Conservation (phyloP, 2,113 vertebrate species). For the Peromyscus californicus region DNA sequence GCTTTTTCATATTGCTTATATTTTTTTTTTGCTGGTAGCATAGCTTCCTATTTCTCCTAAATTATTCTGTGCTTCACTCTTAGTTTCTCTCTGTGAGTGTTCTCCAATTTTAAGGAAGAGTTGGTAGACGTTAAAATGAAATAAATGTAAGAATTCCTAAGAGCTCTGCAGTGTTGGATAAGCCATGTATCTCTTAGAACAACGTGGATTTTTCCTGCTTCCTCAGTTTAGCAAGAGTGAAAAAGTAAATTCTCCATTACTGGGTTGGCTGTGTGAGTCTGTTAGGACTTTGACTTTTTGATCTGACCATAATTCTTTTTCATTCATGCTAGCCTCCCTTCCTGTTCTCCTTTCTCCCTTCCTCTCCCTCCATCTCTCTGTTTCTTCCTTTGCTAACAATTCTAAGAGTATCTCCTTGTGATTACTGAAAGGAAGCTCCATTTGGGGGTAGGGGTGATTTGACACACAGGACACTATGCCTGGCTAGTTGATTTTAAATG, state of each 20-base stretch:
- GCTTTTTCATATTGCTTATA: neutral
- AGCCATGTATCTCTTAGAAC: neutral
- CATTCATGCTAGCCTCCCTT: neutral
- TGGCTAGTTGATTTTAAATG: neutral
- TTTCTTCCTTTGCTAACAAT: neutral
- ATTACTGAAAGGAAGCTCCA: conserved; percentile 1
- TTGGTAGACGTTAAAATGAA: conserved; percentile 29
- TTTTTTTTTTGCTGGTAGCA: neutral
- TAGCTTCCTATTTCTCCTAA: conserved; percentile 13
- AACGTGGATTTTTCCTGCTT: conserved; percentile 19
- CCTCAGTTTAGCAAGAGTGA: conserved; percentile 33
- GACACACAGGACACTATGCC: neutral
- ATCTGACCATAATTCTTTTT: conserved; percentile 35
- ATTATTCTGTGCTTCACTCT: conserved; percentile 9
- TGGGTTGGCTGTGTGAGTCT: neutral
- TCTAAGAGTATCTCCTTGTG: neutral
- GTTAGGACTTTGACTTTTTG: conserved; percentile 4
- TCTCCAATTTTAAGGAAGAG: conserved; percentile 50
- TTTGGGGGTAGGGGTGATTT: neutral
- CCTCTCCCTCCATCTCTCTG: neutral
- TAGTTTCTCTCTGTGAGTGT: neutral
- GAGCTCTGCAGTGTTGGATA: conserved; percentile 16
- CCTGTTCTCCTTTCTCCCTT: neutral
- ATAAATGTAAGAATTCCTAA: conserved; percentile 9
- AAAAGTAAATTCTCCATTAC: conserved; percentile 41